Percentiles rank a stretch among this genome's conserved stretches.
Evolutionary conservation across 2,888 invertebrate genomes (phyloP).

Genomic region (Unio delphinus): DNA sequence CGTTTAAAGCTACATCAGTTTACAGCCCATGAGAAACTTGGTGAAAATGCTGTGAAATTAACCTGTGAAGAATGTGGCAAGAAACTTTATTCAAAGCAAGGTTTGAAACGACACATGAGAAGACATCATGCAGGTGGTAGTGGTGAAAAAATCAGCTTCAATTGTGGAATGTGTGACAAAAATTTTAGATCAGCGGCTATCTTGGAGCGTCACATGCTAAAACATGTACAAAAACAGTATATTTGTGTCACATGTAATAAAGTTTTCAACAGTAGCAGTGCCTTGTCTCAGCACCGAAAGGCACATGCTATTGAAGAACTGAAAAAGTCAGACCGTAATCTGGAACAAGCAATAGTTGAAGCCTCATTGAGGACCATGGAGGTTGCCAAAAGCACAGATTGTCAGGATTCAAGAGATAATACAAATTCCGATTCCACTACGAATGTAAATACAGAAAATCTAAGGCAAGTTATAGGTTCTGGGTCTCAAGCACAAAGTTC

Average conservation of each 20-base stretch:
- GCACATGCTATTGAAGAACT: slow-evolving; percentile 22
- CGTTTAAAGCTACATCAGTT: slow-evolving; percentile 32
- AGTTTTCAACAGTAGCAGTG: slow-evolving; percentile 19
- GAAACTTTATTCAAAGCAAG: slow-evolving; percentile 35
- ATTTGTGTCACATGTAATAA: slow-evolving; percentile 26
- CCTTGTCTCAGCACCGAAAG: slow-evolving; percentile 29
- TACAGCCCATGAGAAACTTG: slow-evolving; percentile 36
- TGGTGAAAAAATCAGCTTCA: slow-evolving; percentile 10
- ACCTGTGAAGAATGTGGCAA: slow-evolving; percentile 30
- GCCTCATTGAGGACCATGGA: too few species aligned
- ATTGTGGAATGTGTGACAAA: slow-evolving; percentile 27
- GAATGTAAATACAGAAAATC: too few species aligned
- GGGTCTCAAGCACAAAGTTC: too few species aligned
- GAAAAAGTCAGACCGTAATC: neutral
- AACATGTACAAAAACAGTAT: slow-evolving; percentile 25
- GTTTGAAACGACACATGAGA: slow-evolving; percentile 32
- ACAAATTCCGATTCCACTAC: too few species aligned
- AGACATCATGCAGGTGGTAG: slow-evolving; percentile 18
- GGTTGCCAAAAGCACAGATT: too few species aligned
- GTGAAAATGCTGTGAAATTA: slow-evolving; percentile 1
- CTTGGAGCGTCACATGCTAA: slow-evolving; percentile 26
- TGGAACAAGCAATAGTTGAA: too few species aligned
- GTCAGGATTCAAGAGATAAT: too few species aligned
- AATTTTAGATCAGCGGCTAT: slow-evolving; percentile 14
- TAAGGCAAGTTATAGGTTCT: too few species aligned